These are phyloP conservation scores for Myzus persicae DNA, from an alignment of 1,140 invertebrate species.

Conservation along the genomic window DNA sequence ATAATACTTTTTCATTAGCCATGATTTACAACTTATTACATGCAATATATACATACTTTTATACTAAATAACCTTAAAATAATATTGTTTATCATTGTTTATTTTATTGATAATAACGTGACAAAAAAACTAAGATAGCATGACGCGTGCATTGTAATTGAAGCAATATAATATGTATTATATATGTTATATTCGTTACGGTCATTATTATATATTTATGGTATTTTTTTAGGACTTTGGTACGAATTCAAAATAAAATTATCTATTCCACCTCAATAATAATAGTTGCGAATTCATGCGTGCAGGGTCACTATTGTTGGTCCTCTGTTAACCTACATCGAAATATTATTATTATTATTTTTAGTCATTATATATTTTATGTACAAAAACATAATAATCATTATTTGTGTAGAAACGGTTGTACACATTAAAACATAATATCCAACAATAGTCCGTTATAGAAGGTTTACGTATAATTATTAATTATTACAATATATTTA, in stretches of 20 bases:
- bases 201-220: neutral
- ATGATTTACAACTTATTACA: neutral
- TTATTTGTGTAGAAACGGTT: neutral
- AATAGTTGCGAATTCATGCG: neutral
- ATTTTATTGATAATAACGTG: neutral
- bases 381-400: neutral
- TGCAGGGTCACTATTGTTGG: neutral
- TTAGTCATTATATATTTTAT: neutral
- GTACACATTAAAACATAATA: neutral
- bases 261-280: neutral
- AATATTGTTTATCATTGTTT: constrained; percentile 4
- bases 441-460: neutral
- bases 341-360: neutral
- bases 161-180: neutral
- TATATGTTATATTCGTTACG: neutral
- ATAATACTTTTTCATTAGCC: neutral
- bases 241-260: neutral
- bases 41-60: neutral
- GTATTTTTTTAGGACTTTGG: neutral
- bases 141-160: neutral
- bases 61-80: neutral
- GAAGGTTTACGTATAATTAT: neutral
- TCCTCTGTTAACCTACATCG: neutral
- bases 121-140: constrained; percentile 17
- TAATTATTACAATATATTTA: neutral